Base-by-base conservation (phyloP, 2,797 vertebrate species). In the Typhlichthys subterraneus region DNA sequence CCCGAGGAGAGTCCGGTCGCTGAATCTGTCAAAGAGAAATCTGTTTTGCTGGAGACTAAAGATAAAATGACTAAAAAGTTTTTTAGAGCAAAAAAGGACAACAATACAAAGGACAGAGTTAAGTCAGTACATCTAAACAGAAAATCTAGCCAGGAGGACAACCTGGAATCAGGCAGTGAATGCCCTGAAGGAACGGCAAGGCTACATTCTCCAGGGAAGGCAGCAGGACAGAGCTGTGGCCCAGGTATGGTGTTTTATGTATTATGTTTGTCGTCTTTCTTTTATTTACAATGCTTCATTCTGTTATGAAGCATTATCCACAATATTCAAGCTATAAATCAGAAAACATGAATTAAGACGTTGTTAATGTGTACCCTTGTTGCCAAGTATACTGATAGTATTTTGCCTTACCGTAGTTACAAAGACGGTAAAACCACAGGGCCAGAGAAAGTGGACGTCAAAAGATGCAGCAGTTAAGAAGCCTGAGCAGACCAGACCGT, bases 191-290 rank as follows among this genome's bases (percentile, higher is more conserved):
- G 56, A n/a, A 23, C 17, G 4, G 1, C n/a, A 23, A 23, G 23
- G 23, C 23, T 23, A 4, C 23, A 23, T 19, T 23, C 29, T 57
- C 61, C 29, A 56, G 17, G 8, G 12, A 31, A 45, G 5, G 7
- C 29, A 8, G 8, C 12, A n/a, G 66, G 57, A 19, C 12, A 45
- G 2, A 11, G 0, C 11, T 38, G 17, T 23, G 5, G 12, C 19
- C 17, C 68, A 65, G 85, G 88, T 90, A 65, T 70, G 12, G 0
- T 33, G 38, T 42, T 42, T 42, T 7, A 42, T 7, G 2, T 42
- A 1, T 9, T 23, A 4, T 23, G 23, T 23, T 23, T 23, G 23
- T 23, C 23, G 3, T 23, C 19, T 23, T 23, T 23, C 19, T 38
- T 38, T 38, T 8, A 6, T 38, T 38, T 38, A 38, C 5, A 38